Evolutionary conservation across 1,140 invertebrate genomes (phyloP), one percentile per base, ranked within the genome.

Genomic region (Semibalanus balanoides): DNA sequence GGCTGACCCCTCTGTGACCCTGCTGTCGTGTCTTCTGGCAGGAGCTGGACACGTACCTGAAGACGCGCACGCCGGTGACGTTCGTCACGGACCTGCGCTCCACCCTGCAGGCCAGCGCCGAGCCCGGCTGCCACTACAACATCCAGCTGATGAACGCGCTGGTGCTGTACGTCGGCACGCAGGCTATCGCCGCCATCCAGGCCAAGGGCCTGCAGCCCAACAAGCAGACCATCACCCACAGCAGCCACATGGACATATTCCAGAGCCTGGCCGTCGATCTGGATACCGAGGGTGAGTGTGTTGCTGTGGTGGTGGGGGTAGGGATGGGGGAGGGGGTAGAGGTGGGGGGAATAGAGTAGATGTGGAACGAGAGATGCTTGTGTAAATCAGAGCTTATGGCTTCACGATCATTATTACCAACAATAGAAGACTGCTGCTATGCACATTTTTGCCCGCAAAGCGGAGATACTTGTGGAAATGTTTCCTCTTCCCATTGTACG

Each of bases 181-280:
- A 97, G 84, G 97, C 97, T 0, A 98, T 99, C 78, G 87, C 89
- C 9, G 89, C 92, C 76, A 96, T 96, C 76, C 88, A 93, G 73
- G 88, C 88, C 77, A 95, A 96, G 84, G 91, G 92, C 35, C 90
- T 92, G 78, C 91, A 93, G 9, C 96, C 97, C 0, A 97, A 92
- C 81, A 97, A 97, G 89, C 90, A 92, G 28, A 98, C 96, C 0
- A 98, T 99, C 77, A 93, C 93, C 11, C 96, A 99, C 82, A 96
- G 95, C 30, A 91, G 96, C 0, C 96, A 98, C 82, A 99, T 99
- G 96, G 97, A 99, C 82, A 99, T 99, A 77, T 99, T 99, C 87
- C 96, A 99, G 85, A 98, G 98, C 86, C 88, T 99, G 78, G 94
- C 95, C 27, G 96, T 98, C 3, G 95, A 97, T 84, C 88, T 99